phyloP scores from a whole-genome alignment of 2,888 invertebrate species.

The Cosmorhoe ocellata region DNA sequence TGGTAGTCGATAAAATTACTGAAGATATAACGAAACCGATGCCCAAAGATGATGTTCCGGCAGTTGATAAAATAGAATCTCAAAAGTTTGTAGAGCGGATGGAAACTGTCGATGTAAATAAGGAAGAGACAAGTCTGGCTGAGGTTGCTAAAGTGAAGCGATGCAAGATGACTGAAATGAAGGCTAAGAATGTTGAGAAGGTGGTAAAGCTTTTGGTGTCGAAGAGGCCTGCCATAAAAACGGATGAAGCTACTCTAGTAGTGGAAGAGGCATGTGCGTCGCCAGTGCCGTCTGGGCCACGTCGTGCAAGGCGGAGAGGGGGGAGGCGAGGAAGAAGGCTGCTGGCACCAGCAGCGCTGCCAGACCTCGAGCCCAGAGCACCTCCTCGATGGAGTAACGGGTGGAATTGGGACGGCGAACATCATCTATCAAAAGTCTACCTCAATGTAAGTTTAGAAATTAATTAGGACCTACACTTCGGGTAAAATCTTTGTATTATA shows the following conservation, averaged over 20 bases:
- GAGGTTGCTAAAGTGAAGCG: conserved; percentile 45
- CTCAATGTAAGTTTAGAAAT: conserved; percentile 87
- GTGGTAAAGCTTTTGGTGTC: conserved; percentile 70
- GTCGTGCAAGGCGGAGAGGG: conserved; percentile 40
- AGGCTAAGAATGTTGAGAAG: conserved; percentile 69
- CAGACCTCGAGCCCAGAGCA: conserved; percentile 49
- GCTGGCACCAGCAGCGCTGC: conserved; percentile 37
- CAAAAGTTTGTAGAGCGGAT: conserved; percentile 31
- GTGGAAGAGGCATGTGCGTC: conserved; percentile 66
- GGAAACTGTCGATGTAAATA: conserved; percentile 27
- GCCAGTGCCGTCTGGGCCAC: conserved; percentile 39
- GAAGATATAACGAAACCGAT: conserved; percentile 28
- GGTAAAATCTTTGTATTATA: too few relatives aligned
- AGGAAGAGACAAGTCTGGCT: conserved; percentile 27
- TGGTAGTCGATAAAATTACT: conserved; percentile 17
- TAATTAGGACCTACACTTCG: too few relatives aligned
- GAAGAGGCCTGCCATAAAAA: conserved; percentile 70
- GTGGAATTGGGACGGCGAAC: conserved; percentile 95
- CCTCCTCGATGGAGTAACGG: conserved; percentile 91
- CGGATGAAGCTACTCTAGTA: conserved; percentile 65
- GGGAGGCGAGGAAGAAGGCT: conserved; percentile 39
- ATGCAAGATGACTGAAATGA: conserved; percentile 60
- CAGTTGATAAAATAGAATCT: conserved; percentile 34
- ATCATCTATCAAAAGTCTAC: conserved; percentile 92
- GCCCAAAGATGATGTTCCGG: conserved; percentile 29